Percentiles rank a stretch among this genome's conserved stretches.
Evolutionary conservation across 2,113 vertebrate genomes (phyloP).

Genomic region (Taxidea taxus): DNA sequence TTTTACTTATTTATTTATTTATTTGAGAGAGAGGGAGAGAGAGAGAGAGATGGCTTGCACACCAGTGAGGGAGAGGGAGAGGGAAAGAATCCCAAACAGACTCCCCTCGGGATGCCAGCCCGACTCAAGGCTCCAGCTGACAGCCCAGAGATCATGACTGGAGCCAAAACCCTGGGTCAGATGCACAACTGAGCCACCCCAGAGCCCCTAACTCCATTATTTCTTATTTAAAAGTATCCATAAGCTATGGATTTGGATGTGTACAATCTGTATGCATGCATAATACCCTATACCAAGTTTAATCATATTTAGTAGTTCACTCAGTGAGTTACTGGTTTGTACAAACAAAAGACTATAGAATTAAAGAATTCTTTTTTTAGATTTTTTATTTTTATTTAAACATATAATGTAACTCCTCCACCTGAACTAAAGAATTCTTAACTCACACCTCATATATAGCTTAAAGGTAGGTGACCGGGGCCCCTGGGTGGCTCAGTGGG

Average conservation of each 20-base stretch:
- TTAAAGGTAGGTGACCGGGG: neutral
- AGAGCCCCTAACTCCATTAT: neutral
- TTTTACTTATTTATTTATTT: neutral
- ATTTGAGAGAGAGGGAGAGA: too few species aligned
- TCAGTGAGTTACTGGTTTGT: neutral
- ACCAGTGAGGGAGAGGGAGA: neutral
- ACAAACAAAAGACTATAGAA: neutral
- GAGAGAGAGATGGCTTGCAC: neutral
- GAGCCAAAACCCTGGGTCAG: neutral
- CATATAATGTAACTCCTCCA: too few species aligned
- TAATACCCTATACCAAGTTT: neutral
- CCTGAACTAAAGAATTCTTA: neutral
- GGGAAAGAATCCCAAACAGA: neutral
- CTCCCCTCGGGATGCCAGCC: neutral
- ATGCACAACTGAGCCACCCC: neutral
- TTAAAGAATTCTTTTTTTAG: neutral
- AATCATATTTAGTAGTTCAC: neutral
- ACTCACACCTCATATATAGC: neutral
- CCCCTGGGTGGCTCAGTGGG: too few species aligned
- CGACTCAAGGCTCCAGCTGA: neutral
- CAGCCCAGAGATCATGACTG: neutral
- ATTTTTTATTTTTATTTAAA: too few species aligned
- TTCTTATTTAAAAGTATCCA: constrained; percentile 1
- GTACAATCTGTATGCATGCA: neutral
- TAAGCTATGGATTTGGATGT: neutral